Conservation (phyloP, 2,113 vertebrate species). For the mouse (Mus musculus) region DNA sequence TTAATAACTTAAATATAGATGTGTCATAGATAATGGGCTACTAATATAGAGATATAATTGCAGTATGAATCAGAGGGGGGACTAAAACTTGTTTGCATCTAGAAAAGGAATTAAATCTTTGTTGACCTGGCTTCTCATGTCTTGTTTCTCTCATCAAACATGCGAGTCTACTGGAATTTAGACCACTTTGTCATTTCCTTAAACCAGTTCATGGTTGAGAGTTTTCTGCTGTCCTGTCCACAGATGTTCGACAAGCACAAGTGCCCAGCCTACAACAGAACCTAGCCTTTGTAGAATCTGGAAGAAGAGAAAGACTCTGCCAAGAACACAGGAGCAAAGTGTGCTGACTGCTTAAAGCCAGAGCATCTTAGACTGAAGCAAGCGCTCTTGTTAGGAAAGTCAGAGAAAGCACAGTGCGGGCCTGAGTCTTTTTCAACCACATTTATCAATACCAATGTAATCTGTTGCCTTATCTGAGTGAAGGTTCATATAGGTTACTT, state of each 20-base stretch:
- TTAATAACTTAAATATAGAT: slow-evolving; percentile 49
- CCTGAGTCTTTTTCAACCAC: not conserved
- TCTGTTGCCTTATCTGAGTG: not conserved
- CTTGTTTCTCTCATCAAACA: not conserved
- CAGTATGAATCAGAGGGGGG: not conserved
- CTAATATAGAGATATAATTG: slow-evolving; percentile 40
- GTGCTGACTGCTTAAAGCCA: not conserved
- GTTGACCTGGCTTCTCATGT: not conserved
- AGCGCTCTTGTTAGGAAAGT: not conserved
- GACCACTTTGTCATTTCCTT: slow-evolving; percentile 3
- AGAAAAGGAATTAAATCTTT: slow-evolving; percentile 7
- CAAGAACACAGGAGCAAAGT: not conserved
- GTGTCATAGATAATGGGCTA: not conserved
- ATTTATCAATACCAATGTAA: not conserved
- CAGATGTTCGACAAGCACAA: slow-evolving; percentile 28
- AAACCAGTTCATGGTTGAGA: not conserved
- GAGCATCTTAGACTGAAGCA: not conserved
- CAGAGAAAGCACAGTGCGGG: not conserved
- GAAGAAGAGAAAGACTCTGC: not conserved
- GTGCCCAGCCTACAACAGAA: not conserved
- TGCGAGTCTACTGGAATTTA: not conserved
- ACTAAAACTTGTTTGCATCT: not conserved
- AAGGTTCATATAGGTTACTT: not conserved
- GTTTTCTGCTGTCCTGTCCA: not conserved
- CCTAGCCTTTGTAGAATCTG: not conserved